Base-by-base conservation (phyloP, 2,888 invertebrate species). In the Sthenelais limicola region DNA sequence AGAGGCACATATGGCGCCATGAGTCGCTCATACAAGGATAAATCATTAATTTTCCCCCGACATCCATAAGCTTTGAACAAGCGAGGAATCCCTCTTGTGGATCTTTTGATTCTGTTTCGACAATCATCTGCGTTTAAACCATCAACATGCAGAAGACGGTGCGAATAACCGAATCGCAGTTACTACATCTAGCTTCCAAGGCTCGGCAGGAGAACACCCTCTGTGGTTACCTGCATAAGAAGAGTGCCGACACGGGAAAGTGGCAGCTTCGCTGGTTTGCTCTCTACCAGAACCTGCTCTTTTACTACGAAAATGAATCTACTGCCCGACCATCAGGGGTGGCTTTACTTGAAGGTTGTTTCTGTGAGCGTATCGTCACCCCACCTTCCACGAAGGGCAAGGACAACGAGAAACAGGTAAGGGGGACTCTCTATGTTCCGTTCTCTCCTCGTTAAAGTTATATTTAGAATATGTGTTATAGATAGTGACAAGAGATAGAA, bases 291-390 rank as follows among this genome's bases (percentile, higher is more conserved):
- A 96, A 96, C 89, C 89, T 96, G 82, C 89, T 96, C 80, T 96
- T 96, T 89, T 96, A 96, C 90, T 96, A 94, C 88, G 96, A 96
- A 85, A 93, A 92, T 68, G 95, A 96, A 84, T 91, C 91, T 83
- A 92, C 92, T 81, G 90, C 91, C 26, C 90, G 93, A 38, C 95
- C 95, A 0, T 93, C 94, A 0, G 96, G 96, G 0, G 92, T 95
- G 24, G 91, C 96, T 28, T 90, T 96, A 78, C 90, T 96, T 69
- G 96, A 96, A 86, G 96, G 96, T 0, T 94, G 94, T 81, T 96
- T 95, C 89, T 88, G 87, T 75, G 87, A 88, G 74, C 80, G 87
- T 43, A 79, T 85, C 32, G 80, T 87, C 67, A 83, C 83, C 4
- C 83, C 84, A 18, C 76, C 80, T 12, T 77, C 79, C 5, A 80